These are phyloP conservation scores for Cactoblastis cactorum DNA, from an alignment of 2,888 invertebrate genomes.

Conservation along the genomic window DNA sequence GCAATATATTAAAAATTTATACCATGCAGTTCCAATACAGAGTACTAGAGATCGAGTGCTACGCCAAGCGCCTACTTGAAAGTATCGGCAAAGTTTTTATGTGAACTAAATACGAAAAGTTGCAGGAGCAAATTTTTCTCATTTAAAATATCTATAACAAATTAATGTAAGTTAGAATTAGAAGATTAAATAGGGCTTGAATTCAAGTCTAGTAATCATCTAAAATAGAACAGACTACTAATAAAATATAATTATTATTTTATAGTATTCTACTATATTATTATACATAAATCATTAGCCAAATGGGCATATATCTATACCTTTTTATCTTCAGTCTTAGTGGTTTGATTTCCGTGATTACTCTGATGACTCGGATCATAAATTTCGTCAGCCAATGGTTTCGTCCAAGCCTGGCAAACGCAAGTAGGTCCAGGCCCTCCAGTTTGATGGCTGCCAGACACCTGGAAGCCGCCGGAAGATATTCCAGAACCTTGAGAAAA, in stretches of 20 bases:
- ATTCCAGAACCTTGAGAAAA: constrained; percentile 19
- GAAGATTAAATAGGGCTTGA: too few species aligned
- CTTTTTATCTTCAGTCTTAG: constrained; percentile 17
- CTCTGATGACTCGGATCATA: constrained; percentile 33
- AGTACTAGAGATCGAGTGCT: neutral
- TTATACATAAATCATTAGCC: too few species aligned
- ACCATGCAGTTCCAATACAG: too few species aligned
- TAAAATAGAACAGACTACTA: too few species aligned
- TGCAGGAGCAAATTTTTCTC: neutral
- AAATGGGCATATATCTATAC: too few species aligned
- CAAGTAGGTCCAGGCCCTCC: constrained; percentile 53
- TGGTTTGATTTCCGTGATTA: constrained; percentile 26
- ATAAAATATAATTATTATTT: too few species aligned
- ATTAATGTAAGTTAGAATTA: too few species aligned
- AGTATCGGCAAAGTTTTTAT: constrained; percentile 9
- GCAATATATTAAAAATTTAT: too few species aligned
- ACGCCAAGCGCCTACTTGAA: constrained; percentile 12
- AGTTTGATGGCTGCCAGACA: constrained; percentile 36
- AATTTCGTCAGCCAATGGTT: constrained; percentile 36
- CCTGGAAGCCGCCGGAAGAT: constrained; percentile 37
- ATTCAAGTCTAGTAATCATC: too few species aligned
- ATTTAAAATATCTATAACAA: too few species aligned
- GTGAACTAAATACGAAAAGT: neutral
- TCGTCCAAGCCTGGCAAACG: constrained; percentile 68
- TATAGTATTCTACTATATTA: too few species aligned